Conservation (phyloP, 2,113 vertebrate genomes). For the Zeus faber region DNA sequence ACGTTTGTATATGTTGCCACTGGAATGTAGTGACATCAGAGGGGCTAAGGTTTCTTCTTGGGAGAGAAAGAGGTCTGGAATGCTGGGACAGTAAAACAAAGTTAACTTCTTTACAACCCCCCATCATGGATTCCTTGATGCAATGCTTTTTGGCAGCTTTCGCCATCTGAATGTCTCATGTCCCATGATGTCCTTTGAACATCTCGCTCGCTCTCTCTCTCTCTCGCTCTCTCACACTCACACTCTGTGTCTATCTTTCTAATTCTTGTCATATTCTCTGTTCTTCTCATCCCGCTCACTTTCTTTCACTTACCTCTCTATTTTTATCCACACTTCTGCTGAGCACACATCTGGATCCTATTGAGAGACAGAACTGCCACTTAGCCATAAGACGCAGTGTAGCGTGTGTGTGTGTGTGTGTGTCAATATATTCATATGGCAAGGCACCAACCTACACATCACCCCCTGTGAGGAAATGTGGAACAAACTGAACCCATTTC, state of each 20-base stretch:
- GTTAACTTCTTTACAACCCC: neutral
- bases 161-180: too few relatives aligned
- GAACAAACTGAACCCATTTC: too few relatives aligned
- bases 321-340: slow-evolving; percentile 63
- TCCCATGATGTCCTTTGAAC: neutral
- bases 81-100: slow-evolving; percentile 23
- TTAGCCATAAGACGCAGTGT: slow-evolving; percentile 45
- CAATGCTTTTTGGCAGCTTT: neutral
- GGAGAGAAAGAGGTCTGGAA: slow-evolving; percentile 13
- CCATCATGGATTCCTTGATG: slow-evolving; percentile 17
- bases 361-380: slow-evolving; percentile 61
- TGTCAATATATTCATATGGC: slow-evolving; percentile 7
- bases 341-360: slow-evolving; percentile 72
- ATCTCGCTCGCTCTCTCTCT: slow-evolving; percentile 5
- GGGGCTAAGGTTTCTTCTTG: slow-evolving; percentile 35
- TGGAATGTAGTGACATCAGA: slow-evolving; percentile 66
- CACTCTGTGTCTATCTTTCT: slow-evolving; percentile 20
- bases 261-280: slow-evolving; percentile 16
- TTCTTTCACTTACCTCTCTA: slow-evolving; percentile 49
- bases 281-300: neutral
- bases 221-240: slow-evolving; percentile 24
- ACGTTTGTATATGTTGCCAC: slow-evolving; percentile 25
- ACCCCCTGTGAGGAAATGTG: too few relatives aligned
- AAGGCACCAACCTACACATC: too few relatives aligned
- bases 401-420: slow-evolving; percentile 7